Evolutionary conservation across 2,113 vertebrate species (phyloP).

Genomic region (Myodes glareolus): DNA sequence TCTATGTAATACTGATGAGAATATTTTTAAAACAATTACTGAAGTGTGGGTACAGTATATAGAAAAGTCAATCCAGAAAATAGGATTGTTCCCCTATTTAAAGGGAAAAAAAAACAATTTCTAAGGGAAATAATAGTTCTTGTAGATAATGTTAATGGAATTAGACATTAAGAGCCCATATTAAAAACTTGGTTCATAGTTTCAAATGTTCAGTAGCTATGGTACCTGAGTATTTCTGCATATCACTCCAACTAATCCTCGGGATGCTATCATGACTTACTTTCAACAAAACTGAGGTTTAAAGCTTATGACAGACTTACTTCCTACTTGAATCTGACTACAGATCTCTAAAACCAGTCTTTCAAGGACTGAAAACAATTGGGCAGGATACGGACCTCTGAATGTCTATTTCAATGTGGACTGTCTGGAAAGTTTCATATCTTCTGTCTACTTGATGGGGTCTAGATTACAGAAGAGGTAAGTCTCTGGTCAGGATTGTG

Average conservation of each 20-base stretch:
- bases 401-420: neutral
- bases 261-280: neutral
- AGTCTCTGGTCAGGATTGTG: neutral
- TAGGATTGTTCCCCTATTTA: neutral
- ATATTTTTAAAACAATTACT: constrained; percentile 6
- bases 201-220: neutral
- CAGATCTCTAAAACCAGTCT: neutral
- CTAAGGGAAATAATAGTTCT: constrained; percentile 29
- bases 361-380: neutral
- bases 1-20: neutral
- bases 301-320: neutral
- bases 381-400: neutral
- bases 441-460: neutral
- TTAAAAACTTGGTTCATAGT: constrained; percentile 14
- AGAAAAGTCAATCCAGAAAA: constrained; percentile 36
- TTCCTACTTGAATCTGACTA: neutral
- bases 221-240: neutral
- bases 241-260: neutral
- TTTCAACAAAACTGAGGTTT: constrained; percentile 18
- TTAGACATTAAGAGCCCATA: neutral
- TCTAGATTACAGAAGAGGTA: neutral
- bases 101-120: neutral
- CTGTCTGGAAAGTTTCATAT: neutral
- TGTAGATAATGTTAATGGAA: neutral
- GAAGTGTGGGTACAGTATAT: neutral